Percentiles rank a stretch among this genome's conserved stretches.
phyloP scores from a whole-genome alignment of 2,888 invertebrate species.

The Physocephala rufipes region DNA sequence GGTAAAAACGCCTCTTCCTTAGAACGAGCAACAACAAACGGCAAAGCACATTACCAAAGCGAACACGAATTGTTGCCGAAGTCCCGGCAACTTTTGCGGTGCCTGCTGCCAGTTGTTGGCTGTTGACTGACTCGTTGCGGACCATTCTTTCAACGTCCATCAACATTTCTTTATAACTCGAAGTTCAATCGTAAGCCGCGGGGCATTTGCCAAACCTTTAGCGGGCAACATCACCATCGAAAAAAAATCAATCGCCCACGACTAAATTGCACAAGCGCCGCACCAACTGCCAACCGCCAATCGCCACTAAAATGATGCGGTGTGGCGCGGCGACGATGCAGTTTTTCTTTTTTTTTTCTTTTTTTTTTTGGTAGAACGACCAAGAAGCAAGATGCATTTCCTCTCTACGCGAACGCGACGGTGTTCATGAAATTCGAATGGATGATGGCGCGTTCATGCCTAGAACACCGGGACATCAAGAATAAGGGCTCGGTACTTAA shows the following conservation, averaged over 20 bases:
- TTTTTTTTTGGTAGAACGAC: too few relatives aligned
- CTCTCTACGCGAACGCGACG: conserved; percentile 7
- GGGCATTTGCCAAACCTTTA: conserved; percentile 64
- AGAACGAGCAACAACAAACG: conserved; percentile 32
- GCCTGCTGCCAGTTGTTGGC: conserved; percentile 41
- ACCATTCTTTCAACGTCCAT: conserved; percentile 60
- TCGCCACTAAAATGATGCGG: conserved; percentile 32
- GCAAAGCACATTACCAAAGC: too few relatives aligned
- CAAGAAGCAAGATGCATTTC: conserved; percentile 24
- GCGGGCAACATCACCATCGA: conserved; percentile 40
- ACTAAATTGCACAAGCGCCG: conserved; percentile 50
- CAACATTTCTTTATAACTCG: conserved; percentile 63
- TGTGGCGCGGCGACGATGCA: conserved; percentile 12
- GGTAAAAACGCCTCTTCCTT: conserved; percentile 60
- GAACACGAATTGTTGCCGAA: conserved; percentile 22
- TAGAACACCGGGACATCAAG: conserved; percentile 23
- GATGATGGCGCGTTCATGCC: conserved; percentile 29
- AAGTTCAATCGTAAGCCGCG: conserved; percentile 65
- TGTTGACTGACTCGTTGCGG: conserved; percentile 27
- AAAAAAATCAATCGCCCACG: conserved; percentile 63
- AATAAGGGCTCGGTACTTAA: conserved; percentile 44
- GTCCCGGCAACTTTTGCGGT: conserved; percentile 46
- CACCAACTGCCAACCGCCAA: conserved; percentile 5
- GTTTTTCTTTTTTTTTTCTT: too few relatives aligned
- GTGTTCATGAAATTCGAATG: conserved; percentile 40